Base-by-base conservation (phyloP, 2,888 invertebrate genomes). In the Harpalus rufipes region DNA sequence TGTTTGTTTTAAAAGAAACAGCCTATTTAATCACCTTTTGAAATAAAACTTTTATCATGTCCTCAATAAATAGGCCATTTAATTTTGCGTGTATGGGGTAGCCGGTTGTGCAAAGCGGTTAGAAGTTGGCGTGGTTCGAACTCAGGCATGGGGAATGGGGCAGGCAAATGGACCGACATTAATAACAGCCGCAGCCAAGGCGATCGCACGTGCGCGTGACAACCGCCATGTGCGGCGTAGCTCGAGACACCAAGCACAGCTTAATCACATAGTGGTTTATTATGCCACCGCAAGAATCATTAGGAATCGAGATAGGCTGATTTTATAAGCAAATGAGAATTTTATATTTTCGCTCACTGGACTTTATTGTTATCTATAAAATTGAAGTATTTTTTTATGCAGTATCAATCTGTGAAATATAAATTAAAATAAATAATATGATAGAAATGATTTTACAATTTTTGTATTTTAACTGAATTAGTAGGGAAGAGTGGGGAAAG, bases 121-220 rank as follows among this genome's bases (percentile, higher is more conserved):
- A 39, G 68, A 68, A 68, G 25, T 68, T 68, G 39, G 68, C 32
- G 14, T 32, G 41, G 41, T 32, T 68, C 32, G 14, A 68, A 39
- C 41, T 41, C 68, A 7, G 39, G 10, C 68, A 32, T 32, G 6
- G 25, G 25, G 25, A 2, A 25, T 25, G 12, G 10, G 68, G 39
- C 39, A 68, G 65, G 81, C 44, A 81, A 81, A 81, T 81, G 65
- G 81, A 51, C 81, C 65, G 81, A 61, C 63, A 81, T 81, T 81
- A 81, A 81, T 81, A 81, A 65, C 63, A 10, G 68, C 44, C 21
- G 44, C 12, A 18, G 68, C 44, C 44, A 21, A 10, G 51, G 41
- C 68, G 41, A 81, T 81, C 63, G 81, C 81, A 81, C 65, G 81
- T 81, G 81, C 81, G 21, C 68, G 51, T 81, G 81, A 81, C 81